Percentiles rank a stretch among this genome's conserved stretches.
Conservation (phyloP, 2,888 invertebrate genomes). For the Campopleginae sp. region DNA sequence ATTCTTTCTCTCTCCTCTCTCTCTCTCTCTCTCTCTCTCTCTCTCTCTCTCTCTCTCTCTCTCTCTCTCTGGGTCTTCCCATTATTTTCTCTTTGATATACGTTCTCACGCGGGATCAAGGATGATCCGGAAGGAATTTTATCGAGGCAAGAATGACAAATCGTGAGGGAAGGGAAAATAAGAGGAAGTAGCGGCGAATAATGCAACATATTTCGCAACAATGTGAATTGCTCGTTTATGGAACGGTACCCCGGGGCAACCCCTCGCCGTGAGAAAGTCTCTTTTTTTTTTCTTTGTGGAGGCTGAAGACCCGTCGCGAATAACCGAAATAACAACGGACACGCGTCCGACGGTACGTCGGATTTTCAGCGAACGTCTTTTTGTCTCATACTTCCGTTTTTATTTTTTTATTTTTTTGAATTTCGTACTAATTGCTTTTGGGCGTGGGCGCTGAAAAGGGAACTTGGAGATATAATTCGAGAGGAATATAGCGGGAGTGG, state of each 20-base stretch:
- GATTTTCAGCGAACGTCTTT: neutral
- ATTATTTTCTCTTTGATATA: constrained; percentile 3
- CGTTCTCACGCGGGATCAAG: neutral
- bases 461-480: neutral
- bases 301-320: neutral
- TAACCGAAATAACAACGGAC: constrained; percentile 1
- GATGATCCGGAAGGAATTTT: neutral
- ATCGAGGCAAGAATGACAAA: neutral
- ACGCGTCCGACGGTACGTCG: constrained; percentile 1
- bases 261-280: constrained; percentile 9
- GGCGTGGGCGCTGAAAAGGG: neutral
- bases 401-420: neutral
- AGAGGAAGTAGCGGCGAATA: neutral
- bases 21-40: too few relatives aligned
- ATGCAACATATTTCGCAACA: neutral
- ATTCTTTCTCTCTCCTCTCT: neutral
- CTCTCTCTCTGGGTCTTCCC: neutral
- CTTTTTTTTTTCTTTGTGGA: neutral
- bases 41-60: neutral
- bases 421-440: neutral
- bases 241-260: constrained; percentile 6
- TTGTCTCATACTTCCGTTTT: neutral
- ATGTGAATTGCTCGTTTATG: constrained; percentile 8
- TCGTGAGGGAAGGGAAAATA: neutral
- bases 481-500: constrained; percentile 1